Base-by-base conservation (phyloP, 2,113 vertebrate genomes). In the Alethe castanea region DNA sequence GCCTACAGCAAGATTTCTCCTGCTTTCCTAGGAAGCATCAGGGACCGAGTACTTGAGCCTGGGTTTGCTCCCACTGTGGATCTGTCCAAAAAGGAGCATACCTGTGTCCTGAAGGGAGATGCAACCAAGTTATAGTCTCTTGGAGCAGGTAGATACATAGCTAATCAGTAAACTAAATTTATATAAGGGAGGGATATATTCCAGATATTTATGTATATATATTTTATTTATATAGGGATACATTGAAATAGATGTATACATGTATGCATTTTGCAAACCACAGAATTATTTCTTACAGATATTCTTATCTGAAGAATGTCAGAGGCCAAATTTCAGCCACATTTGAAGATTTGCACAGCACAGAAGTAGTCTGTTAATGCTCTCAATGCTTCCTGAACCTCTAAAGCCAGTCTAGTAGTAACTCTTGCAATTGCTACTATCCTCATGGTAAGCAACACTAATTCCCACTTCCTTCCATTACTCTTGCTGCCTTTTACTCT, bases 21-120 rank as follows among this genome's bases (percentile, higher is more conserved):
- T 79, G 35, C 29, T 42, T 92, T 38, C 9, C 12, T 77, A 26
- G 28, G 33, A 88, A 19, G 10, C 0, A 2, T 22, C 38, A 6
- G 3, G 31, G 17, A 35, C 36, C 36, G 22, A 7, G 29, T 73
- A 19, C n/a, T 52, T 40, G 15, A 72, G 25, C 1, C 44, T 56
- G 23, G 28, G 42, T 62, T 38, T 69, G 19, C 0, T 8, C 5
- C 0, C 2, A 76, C 25, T 1, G 1, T 6, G 36, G 5, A 4
- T 89, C 19, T 71, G 5, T 44, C 73, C 31, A 45, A 28, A 54
- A 83, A 50, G 5, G 7, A 19, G 4, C 1, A 11, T 12, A 22
- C 3, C 19, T 52, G 3, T 53, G 17, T 57, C 42, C 59, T 69
- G 48, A 76, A 56, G 74, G 7, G 8, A 22, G 3, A 11, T 72